Conservation (phyloP, 2,797 vertebrate genomes). For the Neosalanx taihuensis region DNA sequence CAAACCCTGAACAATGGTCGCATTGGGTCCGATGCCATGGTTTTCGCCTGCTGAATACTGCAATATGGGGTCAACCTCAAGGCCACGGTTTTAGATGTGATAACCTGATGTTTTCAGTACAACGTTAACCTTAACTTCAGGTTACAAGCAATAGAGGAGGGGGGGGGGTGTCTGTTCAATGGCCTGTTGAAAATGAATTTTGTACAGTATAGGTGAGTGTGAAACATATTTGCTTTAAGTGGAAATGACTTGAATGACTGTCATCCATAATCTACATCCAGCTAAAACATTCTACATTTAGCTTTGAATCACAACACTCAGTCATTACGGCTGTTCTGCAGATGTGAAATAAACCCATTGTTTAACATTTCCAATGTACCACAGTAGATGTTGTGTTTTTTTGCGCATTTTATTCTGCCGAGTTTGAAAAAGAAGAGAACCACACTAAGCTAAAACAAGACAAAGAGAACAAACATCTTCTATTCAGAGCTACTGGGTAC, state of each 20-base stretch:
- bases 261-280: not conserved
- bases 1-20: conserved; percentile 19
- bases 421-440: no score
- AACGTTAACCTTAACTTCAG: conserved; percentile 2
- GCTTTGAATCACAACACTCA: no score
- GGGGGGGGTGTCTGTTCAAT: no score
- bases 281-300: no score
- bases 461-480: not conserved
- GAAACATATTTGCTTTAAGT: not conserved
- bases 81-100: not conserved
- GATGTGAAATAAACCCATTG: no score
- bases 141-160: not conserved
- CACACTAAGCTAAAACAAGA: no score
- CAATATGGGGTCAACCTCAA: not conserved
- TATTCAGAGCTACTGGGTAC: conserved; percentile 21
- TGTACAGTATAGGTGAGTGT: not conserved
- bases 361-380: no score
- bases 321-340: no score
- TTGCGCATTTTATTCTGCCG: no score
- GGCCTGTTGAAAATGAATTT: not conserved
- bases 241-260: not conserved
- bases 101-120: not conserved
- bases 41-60: conserved; percentile 19
- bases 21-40: conserved; percentile 18
- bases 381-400: no score